Base-by-base conservation (phyloP, 2,888 invertebrate genomes). In the Dione juno region DNA sequence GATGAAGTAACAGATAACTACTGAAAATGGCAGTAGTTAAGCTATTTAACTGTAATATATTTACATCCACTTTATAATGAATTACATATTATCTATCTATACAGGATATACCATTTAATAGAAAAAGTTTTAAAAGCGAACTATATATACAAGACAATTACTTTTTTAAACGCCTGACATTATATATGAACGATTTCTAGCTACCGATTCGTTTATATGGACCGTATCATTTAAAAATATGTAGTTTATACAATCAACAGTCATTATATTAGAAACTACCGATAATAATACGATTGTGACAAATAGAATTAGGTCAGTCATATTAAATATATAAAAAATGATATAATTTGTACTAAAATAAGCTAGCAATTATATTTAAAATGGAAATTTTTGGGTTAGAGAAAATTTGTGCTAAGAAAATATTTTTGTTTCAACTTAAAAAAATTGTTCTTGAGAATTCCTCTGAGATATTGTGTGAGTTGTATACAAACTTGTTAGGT, bases 111-210 rank as follows among this genome's bases (percentile, higher is more conserved):
- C 72, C 72, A 75, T 69, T 66, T 66, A 73, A 71, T 75, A 75
- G 74, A 76, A 76, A 76, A 77, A 73, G 61, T 70, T 72, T 73
- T 75, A 72, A 76, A 82, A 81, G 79, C 80, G 75, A 74, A 74
- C 71, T 82, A 82, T 83, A 82, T 83, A 75, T 84, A 84, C 83
- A 83, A 78, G 77, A 80, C 78, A 79, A 79, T 78, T 79, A 77
- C 76, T 76, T n/a, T 75, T 71, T 45, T 76, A 77, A 77, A 79
- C 77, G 76, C 72, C 69, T 78, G 80, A 77, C 57, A 40, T 64
- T 5, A 10, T 11, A 67, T 67, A 64, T 71, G 74, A 75, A 77
- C 76, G 76, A 75, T 78, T 81, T 76, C 76, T 76, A 75, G 76
- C 71, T 74, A 77, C 68, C 63, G 71, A 68, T 74, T 67, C n/a